Conservation (phyloP, 2,888 invertebrate species). For the Cristatella mucedo region DNA sequence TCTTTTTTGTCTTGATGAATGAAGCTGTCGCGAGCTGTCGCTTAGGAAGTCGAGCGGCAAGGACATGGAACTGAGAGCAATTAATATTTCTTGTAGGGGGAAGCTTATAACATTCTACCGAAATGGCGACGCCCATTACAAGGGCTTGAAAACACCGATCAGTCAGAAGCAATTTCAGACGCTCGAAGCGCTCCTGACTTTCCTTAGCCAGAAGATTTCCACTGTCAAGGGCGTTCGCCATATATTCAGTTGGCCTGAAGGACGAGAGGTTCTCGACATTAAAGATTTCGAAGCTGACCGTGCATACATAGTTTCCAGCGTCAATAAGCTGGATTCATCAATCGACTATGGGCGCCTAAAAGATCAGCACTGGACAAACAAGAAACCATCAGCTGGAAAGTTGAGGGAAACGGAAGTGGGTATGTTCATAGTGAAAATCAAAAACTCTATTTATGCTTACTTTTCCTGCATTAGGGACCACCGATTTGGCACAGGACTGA, state of each 20-base stretch:
- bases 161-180: conserved; percentile 71
- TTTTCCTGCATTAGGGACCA: too few species aligned
- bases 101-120: conserved; percentile 66
- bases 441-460: too few species aligned
- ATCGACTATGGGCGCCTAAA: conserved; percentile 22
- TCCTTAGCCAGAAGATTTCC: conserved; percentile 70
- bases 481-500: too few species aligned
- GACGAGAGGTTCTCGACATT: conserved; percentile 54
- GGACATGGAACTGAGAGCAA: too few species aligned
- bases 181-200: conserved; percentile 66
- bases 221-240: conserved; percentile 72
- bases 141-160: conserved; percentile 70
- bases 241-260: conserved; percentile 72
- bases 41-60: too few species aligned
- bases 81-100: conserved; percentile 13
- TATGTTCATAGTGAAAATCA: too few species aligned
- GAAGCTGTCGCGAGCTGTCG: too few species aligned
- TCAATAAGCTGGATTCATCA: conserved; percentile 58
- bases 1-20: too few species aligned
- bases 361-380: conserved; percentile 20
- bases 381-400: conserved; percentile 15
- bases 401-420: conserved; percentile 18
- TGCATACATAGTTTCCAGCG: conserved; percentile 78
- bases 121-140: conserved; percentile 81
- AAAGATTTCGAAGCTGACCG: conserved; percentile 50